These are phyloP conservation scores for Lagopus leucura DNA, from an alignment of 2,113 vertebrate species.

Conservation along the genomic window DNA sequence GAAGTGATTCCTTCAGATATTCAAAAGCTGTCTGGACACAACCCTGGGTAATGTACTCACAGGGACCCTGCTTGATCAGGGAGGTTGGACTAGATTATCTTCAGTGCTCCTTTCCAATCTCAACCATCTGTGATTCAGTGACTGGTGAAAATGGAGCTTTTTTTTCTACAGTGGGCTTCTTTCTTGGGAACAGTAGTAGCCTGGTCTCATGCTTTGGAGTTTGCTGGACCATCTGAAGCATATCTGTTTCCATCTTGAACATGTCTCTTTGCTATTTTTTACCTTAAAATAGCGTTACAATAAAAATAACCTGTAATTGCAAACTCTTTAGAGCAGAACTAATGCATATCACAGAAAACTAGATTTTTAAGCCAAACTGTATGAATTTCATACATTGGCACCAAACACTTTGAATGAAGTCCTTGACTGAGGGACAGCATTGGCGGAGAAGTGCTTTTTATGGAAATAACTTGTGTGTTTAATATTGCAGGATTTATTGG, in stretches of 20 bases:
- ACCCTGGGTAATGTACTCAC: not conserved
- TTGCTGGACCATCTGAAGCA: not conserved
- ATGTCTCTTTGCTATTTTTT: not conserved
- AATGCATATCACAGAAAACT: not conserved
- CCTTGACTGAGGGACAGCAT: not conserved
- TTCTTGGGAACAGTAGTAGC: not conserved
- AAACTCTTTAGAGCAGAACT: not conserved
- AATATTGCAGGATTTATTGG: conserved; percentile 91
- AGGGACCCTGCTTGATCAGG: not conserved
- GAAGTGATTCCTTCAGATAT: not conserved
- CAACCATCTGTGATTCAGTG: not conserved
- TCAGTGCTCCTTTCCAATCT: not conserved
- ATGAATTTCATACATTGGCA: not conserved
- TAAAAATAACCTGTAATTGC: not conserved
- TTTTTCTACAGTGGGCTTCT: not conserved
- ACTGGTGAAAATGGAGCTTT: not conserved
- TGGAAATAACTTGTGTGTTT: conserved; percentile 36
- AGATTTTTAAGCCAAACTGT: not conserved
- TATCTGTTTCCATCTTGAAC: too few relatives aligned
- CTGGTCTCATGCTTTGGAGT: not conserved
- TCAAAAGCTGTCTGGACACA: not conserved
- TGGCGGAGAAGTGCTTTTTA: conserved; percentile 2
- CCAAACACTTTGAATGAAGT: not conserved
- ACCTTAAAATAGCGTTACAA: not conserved
- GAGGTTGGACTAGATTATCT: not conserved